Conservation (phyloP, 2,888 invertebrate species). For the Idaea dimidiata region DNA sequence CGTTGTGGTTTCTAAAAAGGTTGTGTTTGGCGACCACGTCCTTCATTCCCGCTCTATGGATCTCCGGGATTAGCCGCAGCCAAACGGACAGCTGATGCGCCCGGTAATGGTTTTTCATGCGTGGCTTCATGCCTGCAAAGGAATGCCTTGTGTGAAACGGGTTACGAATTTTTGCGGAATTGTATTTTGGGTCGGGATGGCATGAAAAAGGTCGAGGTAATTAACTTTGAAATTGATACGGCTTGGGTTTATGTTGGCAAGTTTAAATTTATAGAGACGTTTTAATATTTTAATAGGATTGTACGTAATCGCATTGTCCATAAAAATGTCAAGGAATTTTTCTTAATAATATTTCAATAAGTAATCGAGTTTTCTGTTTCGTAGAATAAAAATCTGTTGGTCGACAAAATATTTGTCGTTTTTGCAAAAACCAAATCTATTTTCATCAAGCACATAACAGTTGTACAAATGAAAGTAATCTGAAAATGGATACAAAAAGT, state of each 20-base stretch:
- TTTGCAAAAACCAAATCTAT: not conserved
- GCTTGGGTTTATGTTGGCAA: conserved; percentile 32
- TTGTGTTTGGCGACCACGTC: conserved; percentile 94
- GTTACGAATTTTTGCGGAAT: conserved; percentile 36
- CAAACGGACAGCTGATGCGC: conserved; percentile 98
- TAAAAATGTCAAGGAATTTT: conserved; percentile 11
- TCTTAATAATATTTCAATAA: not conserved
- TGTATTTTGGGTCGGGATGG: conserved; percentile 33
- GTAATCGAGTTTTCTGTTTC: not conserved
- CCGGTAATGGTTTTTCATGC: conserved; percentile 96
- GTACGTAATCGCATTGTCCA: conserved; percentile 16
- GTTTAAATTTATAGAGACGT: conserved; percentile 34
- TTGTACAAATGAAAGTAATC: not conserved
- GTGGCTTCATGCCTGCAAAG: conserved; percentile 92
- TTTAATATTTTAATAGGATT: not conserved
- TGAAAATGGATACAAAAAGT: not conserved
- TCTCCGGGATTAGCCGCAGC: conserved; percentile 95
- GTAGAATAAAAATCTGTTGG: not conserved
- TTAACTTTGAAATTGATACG: conserved; percentile 51
- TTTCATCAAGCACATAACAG: not conserved
- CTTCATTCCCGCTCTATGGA: conserved; percentile 93
- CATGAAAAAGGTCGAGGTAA: conserved; percentile 41
- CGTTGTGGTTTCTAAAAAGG: conserved; percentile 94
- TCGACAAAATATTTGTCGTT: not conserved
- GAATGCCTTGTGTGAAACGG: conserved; percentile 51